These are phyloP conservation scores for Aphidius colemani DNA, from an alignment of 2,888 invertebrate species.

Conservation along the genomic window DNA sequence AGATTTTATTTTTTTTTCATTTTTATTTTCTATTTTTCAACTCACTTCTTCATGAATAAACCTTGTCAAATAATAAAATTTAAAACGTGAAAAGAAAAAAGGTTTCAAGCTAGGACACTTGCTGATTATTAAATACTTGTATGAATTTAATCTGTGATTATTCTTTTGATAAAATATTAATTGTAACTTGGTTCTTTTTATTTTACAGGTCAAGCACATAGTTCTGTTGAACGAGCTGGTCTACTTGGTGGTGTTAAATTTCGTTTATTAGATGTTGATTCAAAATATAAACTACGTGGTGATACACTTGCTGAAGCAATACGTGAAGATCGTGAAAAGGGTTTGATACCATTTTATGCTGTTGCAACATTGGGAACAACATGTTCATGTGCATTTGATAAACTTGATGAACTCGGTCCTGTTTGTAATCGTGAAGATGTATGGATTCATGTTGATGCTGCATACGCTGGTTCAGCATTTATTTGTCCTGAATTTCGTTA, in stretches of 20 bases:
- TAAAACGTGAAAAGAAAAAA: too few species aligned
- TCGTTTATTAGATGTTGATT: constrained; percentile 74
- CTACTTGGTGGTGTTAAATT: constrained; percentile 85
- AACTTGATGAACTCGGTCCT: constrained; percentile 85
- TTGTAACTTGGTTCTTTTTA: not conserved
- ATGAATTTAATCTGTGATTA: too few species aligned
- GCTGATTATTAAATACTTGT: too few species aligned
- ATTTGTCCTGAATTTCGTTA: constrained; percentile 96
- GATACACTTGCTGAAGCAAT: constrained; percentile 78
- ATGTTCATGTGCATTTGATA: constrained; percentile 93
- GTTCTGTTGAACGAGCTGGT: constrained; percentile 91
- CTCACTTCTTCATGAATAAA: not conserved
- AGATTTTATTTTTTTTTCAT: constrained; percentile 35
- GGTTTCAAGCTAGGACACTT: not conserved
- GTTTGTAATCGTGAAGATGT: constrained; percentile 77
- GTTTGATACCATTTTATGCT: constrained; percentile 92
- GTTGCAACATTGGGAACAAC: constrained; percentile 94
- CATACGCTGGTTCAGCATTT: constrained; percentile 95
- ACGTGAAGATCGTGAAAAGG: constrained; percentile 81
- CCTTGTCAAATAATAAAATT: not conserved
- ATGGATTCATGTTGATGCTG: constrained; percentile 97
- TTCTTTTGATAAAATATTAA: too few species aligned
- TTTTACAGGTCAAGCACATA: constrained; percentile 81
- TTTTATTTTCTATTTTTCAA: not conserved
- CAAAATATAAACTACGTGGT: constrained; percentile 74